These are phyloP conservation scores for Thymelicus sylvestris DNA, from an alignment of 2,888 invertebrate genomes.

Conservation along the genomic window DNA sequence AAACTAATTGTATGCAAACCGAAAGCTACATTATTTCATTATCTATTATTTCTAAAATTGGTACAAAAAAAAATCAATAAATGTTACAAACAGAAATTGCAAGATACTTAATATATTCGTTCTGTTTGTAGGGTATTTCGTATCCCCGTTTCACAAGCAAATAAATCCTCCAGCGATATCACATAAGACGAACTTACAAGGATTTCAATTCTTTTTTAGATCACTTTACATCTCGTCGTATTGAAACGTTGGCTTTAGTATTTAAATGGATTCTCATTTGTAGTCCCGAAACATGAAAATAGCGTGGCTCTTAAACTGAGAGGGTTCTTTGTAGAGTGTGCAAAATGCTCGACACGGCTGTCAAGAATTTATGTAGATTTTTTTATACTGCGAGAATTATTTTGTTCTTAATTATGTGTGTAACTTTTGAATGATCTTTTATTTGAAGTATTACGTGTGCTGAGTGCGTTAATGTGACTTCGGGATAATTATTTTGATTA, in stretches of 20 bases:
- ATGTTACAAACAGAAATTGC: not conserved
- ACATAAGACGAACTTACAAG: slow-evolving; percentile 26
- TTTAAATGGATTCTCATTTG: slow-evolving; percentile 85
- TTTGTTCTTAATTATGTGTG: too few relatives aligned
- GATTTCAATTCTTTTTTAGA: slow-evolving; percentile 39
- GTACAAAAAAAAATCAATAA: not conserved
- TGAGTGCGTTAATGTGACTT: too few relatives aligned
- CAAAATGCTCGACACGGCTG: slow-evolving; percentile 58
- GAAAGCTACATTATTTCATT: too few relatives aligned
- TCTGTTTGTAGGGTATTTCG: not conserved
- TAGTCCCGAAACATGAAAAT: slow-evolving; percentile 83
- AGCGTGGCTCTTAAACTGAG: slow-evolving; percentile 82
- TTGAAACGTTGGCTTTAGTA: slow-evolving; percentile 82
- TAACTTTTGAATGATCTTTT: too few relatives aligned
- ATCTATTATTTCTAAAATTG: too few relatives aligned
- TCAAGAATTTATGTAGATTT: slow-evolving; percentile 11
- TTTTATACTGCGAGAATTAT: too few relatives aligned
- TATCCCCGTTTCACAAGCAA: not conserved
- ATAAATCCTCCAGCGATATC: slow-evolving; percentile 18
- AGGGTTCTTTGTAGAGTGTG: slow-evolving; percentile 71
- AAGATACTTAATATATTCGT: not conserved
- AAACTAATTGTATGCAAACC: too few relatives aligned
- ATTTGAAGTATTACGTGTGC: too few relatives aligned
- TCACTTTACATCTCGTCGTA: slow-evolving; percentile 68
- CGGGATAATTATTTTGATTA: too few relatives aligned